These are phyloP conservation scores for Cryptosula pallasiana DNA, from an alignment of 2,888 invertebrate species.

Conservation along the genomic window DNA sequence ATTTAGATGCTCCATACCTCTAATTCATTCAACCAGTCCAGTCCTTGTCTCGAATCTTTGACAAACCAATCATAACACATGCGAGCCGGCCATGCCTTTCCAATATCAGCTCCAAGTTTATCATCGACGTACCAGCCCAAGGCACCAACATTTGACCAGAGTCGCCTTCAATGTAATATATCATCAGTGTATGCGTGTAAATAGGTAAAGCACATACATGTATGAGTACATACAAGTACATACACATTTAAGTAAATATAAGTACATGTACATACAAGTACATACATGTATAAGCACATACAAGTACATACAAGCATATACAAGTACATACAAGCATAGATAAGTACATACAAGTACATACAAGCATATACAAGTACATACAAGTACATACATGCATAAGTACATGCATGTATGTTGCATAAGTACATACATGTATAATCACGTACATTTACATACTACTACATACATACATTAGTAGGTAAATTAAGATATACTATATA, in stretches of 20 bases:
- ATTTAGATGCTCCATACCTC: background rate
- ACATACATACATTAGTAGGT: too few species aligned
- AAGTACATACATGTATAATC: too few species aligned
- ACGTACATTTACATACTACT: too few species aligned
- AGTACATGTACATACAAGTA: background rate
- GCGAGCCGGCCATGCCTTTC: conserved; percentile 72
- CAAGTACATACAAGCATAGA: background rate
- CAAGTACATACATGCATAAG: too few species aligned
- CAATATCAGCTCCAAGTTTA: conserved; percentile 55
- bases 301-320: background rate
- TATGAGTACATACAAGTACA: background rate
- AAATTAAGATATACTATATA: too few species aligned
- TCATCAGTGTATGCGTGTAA: background rate
- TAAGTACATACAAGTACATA: too few species aligned
- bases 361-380: too few species aligned
- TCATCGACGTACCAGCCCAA: conserved; percentile 41
- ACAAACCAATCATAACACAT: conserved; percentile 84
- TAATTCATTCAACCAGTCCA: conserved; percentile 57
- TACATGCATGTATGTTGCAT: too few species aligned
- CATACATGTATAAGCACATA: background rate
- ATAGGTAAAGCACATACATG: background rate
- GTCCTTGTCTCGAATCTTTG: conserved; percentile 58
- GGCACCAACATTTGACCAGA: conserved; percentile 34
- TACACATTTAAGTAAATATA: background rate
- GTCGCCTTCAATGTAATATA: conserved; percentile 24